A percentile compares a stretch with the other conserved stretches of the same genome.
phyloP scores from a whole-genome alignment of 2,797 vertebrate species.

The Pangasius sanitwongsei region DNA sequence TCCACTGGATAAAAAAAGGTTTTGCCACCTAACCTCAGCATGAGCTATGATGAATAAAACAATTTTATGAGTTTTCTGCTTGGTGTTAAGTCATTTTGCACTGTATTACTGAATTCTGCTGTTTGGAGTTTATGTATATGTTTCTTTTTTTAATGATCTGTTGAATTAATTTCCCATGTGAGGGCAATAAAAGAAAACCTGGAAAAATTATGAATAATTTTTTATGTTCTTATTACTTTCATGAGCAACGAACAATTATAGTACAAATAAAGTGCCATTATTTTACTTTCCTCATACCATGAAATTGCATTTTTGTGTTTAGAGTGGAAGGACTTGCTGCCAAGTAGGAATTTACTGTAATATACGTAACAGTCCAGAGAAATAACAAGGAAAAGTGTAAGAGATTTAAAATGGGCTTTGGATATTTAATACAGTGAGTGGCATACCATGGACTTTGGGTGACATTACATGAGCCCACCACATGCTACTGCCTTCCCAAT shows the following conservation, averaged over 20 bases:
- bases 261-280: constrained; percentile 48
- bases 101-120: constrained; percentile 56
- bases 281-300: constrained; percentile 41
- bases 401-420: not conserved
- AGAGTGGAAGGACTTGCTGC: constrained; percentile 45
- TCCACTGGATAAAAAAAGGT: constrained; percentile 36
- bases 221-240: constrained; percentile 44
- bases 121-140: constrained; percentile 53
- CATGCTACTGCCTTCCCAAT: constrained; percentile 16
- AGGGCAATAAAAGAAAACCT: constrained; percentile 49
- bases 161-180: constrained; percentile 60
- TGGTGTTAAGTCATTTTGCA: constrained; percentile 58
- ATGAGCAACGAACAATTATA: constrained; percentile 47
- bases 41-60: constrained; percentile 51
- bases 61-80: constrained; percentile 57
- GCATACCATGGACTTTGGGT: not conserved
- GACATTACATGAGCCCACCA: constrained; percentile 10
- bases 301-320: constrained; percentile 54
- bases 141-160: constrained; percentile 59
- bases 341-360: constrained; percentile 47
- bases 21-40: constrained; percentile 47
- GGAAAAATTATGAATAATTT: constrained; percentile 50
- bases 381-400: not conserved
- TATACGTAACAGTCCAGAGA: constrained; percentile 27
- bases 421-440: constrained; percentile 20